These are phyloP conservation scores for Montipora efflorescens DNA, from an alignment of 64 coral and sea anemone species.

Conservation along the genomic window DNA sequence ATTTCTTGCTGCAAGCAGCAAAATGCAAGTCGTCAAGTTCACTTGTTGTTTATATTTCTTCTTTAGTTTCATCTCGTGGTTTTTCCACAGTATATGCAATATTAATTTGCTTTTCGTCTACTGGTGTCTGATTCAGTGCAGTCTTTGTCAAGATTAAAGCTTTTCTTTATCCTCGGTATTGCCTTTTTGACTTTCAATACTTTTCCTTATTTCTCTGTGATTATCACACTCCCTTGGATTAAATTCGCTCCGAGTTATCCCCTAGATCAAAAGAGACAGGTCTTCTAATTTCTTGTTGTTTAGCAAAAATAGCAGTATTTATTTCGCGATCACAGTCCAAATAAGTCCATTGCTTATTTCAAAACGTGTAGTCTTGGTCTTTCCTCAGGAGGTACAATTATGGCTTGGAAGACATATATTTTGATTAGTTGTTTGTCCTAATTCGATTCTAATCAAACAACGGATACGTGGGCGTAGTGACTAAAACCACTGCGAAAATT, in stretches of 20 bases:
- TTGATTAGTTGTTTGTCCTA: conserved; percentile 26
- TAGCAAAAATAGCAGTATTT: conserved; percentile 25
- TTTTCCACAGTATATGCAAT: conserved; percentile 22
- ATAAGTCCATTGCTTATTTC: conserved; percentile 18
- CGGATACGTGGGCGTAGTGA: not conserved
- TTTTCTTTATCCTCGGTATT: not conserved
- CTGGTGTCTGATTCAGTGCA: conserved; percentile 24
- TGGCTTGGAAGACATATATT: conserved; percentile 27
- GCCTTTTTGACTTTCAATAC: not conserved
- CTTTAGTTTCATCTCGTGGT: conserved; percentile 1
- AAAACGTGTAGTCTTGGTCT: not conserved
- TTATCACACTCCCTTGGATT: no score
- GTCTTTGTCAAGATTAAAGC: conserved; percentile 5
- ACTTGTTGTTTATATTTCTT: conserved; percentile 29
- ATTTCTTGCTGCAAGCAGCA: conserved; percentile 28
- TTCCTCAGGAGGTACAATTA: conserved; percentile 43
- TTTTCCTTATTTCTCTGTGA: not conserved
- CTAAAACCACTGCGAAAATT: not conserved
- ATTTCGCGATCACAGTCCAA: conserved; percentile 10
- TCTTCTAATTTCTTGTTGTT: conserved; percentile 22
- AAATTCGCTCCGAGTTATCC: not conserved
- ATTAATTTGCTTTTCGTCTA: conserved; percentile 41
- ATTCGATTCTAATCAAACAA: not conserved
- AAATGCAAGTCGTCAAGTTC: conserved; percentile 9
- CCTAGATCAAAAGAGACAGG: not conserved